Evolutionary conservation across 2,113 vertebrate genomes (phyloP), one percentile per base, ranked within the genome.

Genomic region (Scartelaos histophorus): DNA sequence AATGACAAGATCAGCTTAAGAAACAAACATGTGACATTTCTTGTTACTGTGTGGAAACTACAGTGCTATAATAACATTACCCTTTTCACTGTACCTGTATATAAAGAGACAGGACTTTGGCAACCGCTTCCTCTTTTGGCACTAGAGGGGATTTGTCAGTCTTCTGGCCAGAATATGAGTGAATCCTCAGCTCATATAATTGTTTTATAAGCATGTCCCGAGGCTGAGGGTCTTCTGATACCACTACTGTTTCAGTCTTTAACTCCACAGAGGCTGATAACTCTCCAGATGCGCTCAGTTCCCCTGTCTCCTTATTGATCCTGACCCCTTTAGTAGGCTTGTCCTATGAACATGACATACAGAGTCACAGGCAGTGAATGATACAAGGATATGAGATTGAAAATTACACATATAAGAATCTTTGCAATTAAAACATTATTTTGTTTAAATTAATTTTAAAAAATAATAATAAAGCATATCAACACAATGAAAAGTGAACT

Each of bases 301-400:
- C 93, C 25, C 89, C 91, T 0, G 89, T 93, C 85, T 93, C 91
- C 65, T 91, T 91, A 74, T 91, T 92, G 78, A 92, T 90, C 81
- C 85, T 87, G 46, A 92, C 91, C 60, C 80, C 86, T 66, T 86
- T 89, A 51, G 67, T 57, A 45, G 22, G 74, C n/a, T 66, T 61
- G 65, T 84, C 81, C 88, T 90, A 25, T 2, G n/a, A n/a, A 54
- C 9, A 22, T 12, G 54, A n/a, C 22, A 21, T 56, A 56, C 54
- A 56, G 54, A 22, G 54, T 22, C n/a, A 10, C 22, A 3, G 9
- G 13, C 2, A 11, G 47, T 51, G 47, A 51, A 19, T 51, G 16
- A 19, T 9, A 11, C 38, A 43, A 9, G 38, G 7, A 10, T 43
- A 1, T 43, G 38, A 43, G 38, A 43, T 43, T 43, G 38, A 43